Base-by-base conservation (phyloP, 2,888 invertebrate genomes). In the Eremobia ochroleuca region DNA sequence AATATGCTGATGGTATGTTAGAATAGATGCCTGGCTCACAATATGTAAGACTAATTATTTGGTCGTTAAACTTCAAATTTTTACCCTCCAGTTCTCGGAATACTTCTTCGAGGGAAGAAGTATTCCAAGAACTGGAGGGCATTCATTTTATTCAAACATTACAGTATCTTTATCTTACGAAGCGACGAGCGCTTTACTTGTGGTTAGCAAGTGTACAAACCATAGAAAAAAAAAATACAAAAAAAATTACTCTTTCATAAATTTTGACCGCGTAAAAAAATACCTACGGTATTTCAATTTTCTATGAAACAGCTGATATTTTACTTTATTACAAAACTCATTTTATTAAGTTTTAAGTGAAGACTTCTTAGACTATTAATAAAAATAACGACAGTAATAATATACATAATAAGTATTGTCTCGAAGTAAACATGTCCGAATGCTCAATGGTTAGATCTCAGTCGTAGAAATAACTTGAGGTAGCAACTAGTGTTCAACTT, bases 401-500 rank as follows among this genome's bases (percentile, higher is more conserved):
- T 46, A 46, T 43, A 43, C 40, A 40, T 46, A 61, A 25, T 13
- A n/a, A n/a, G n/a, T n/a, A 3, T 25, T 61, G 61, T 61, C 21
- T 25, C 5, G 25, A 31, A 13, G 11, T 34, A 11, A 25, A 6
- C 25, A 13, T 13, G 8, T 58, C 28, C n/a, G 25, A 58, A 40
- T 21, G 25, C 34, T 37, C 58, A 59, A 18, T 68, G 28, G 15
- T 61, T 43, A 49, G 25, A 37, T 46, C 5, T 46, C 46, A 46
- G 46, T 46, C 18, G 46, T 40, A 71, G 67, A 58, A 79, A 59
- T 37, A 37, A 31, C 18, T 49, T 43, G 58, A 34, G 18, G 40
- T 58, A 55, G 18, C 4, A 68, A 74, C 62, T 6, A 62, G 25
- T 46, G 55, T 58, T 46, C n/a, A 71, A 74, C 62, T 81, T 67